phyloP scores from a whole-genome alignment of 92 coral and sea anemone genomes.

The Scolanthus callimorphus region DNA sequence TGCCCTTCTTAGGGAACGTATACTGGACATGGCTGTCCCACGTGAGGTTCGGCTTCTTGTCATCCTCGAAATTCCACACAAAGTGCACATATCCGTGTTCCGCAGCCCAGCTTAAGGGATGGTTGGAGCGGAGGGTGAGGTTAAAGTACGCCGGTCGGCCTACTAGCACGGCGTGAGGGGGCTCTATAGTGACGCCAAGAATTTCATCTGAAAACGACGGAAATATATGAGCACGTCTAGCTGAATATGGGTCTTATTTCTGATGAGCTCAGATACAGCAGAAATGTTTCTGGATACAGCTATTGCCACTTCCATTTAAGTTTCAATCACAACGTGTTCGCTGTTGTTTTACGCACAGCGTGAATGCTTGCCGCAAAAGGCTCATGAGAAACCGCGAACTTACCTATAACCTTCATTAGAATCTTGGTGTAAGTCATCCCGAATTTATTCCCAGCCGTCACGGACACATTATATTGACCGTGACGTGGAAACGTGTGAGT shows the following conservation, averaged over 20 bases:
- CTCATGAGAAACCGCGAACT: too few species aligned
- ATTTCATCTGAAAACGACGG: conserved; percentile 16
- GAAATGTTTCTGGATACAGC: background rate
- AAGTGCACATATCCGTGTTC: conserved; percentile 52
- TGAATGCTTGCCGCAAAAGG: too few species aligned
- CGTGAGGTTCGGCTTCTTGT: conserved; percentile 30
- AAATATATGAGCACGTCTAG: background rate
- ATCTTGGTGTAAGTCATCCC: conserved; percentile 20
- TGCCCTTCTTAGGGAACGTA: conserved; percentile 31
- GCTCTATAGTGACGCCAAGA: conserved; percentile 16
- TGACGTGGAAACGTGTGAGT: conserved; percentile 24
- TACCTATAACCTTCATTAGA: conserved; percentile 36
- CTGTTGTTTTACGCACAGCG: too few species aligned
- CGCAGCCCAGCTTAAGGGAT: conserved; percentile 11
- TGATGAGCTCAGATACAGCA: too few species aligned
- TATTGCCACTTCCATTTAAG: background rate
- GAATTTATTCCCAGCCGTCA: conserved; percentile 36
- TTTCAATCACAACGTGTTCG: too few species aligned
- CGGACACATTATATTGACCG: conserved; percentile 40
- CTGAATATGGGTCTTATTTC: too few species aligned
- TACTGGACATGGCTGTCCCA: conserved; percentile 37
- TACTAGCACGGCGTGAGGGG: conserved; percentile 58
- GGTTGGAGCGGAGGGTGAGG: conserved; percentile 25
- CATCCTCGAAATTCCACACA: conserved; percentile 48
- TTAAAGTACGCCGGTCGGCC: conserved; percentile 38